Percentiles rank a stretch among this genome's conserved stretches.
Conservation (phyloP, 30 jellyfish, hydroid and myxozoan species). For the Turritopsis rubra region DNA sequence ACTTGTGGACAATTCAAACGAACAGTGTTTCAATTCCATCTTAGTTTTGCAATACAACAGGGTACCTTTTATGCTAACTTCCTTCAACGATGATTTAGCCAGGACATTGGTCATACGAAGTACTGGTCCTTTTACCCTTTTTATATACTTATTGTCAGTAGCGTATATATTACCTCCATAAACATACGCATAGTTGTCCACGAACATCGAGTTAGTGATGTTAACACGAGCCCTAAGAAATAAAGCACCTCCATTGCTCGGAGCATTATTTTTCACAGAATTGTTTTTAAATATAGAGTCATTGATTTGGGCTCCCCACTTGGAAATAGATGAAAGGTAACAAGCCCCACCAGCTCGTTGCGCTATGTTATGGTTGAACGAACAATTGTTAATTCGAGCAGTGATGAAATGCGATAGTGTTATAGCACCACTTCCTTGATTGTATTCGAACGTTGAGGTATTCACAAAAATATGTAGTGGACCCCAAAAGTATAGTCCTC, state of each 20-base stretch:
- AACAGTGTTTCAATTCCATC: neutral
- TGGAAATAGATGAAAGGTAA: neutral
- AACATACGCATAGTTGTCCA: neutral
- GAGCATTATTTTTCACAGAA: neutral
- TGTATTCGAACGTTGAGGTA: neutral
- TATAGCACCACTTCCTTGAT: neutral
- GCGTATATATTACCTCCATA: neutral
- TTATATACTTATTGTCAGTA: neutral
- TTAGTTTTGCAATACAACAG: neutral
- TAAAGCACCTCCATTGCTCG: neutral
- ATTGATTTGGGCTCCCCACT: neutral
- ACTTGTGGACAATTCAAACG: neutral
- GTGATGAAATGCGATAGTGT: neutral
- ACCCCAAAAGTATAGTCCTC: neutral
- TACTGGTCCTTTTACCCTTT: neutral
- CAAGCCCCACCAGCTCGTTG: conserved; percentile 31
- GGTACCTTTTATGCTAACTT: neutral
- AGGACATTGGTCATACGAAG: neutral
- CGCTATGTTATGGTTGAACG: conserved; percentile 27
- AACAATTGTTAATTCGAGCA: conserved; percentile 7
- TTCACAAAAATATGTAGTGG: neutral
- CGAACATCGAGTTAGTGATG: neutral
- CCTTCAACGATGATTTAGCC: neutral
- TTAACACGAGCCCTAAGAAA: neutral
- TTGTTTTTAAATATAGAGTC: neutral